Evolutionary conservation across 2,797 vertebrate species (phyloP).

Genomic region (Thalassophryne amazonica): DNA sequence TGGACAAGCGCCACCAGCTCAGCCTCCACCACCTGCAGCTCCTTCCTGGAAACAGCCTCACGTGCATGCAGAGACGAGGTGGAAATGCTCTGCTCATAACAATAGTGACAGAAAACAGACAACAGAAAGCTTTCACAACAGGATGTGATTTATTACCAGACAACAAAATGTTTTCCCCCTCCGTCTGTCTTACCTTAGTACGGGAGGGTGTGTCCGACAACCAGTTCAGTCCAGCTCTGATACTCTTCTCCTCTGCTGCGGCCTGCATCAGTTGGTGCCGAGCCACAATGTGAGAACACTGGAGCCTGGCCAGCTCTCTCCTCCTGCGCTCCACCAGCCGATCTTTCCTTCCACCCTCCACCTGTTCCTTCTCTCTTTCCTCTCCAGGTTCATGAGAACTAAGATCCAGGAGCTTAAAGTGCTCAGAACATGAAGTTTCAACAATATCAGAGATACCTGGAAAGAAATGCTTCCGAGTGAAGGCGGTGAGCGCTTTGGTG

Average conservation of each 20-base stretch:
- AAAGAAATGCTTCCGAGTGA: conserved; percentile 81
- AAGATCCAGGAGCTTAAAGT: conserved; percentile 77
- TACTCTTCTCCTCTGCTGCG: conserved; percentile 75
- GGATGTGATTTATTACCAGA: no score
- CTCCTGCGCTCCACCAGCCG: conserved; percentile 63
- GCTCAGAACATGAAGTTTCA: conserved; percentile 76
- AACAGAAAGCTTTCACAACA: no score
- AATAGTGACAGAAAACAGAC: no score
- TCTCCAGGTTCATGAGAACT: conserved; percentile 59
- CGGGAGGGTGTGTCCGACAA: conserved; percentile 71
- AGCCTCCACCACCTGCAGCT: conserved; percentile 78
- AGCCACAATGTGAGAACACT: conserved; percentile 81
- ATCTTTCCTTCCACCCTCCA: conserved; percentile 39
- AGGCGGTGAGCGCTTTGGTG: conserved; percentile 80
- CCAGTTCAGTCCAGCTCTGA: conserved; percentile 78
- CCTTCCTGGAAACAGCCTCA: conserved; percentile 73
- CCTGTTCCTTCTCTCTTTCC: conserved; percentile 25
- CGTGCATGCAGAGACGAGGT: conserved; percentile 69
- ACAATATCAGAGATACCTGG: conserved; percentile 74
- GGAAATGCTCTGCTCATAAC: conserved; percentile 55
- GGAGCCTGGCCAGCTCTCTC: conserved; percentile 83
- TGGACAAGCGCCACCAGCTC: conserved; percentile 78
- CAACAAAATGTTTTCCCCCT: background rate
- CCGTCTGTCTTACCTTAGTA: conserved; percentile 60
- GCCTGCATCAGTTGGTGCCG: conserved; percentile 84